Evolutionary conservation across 2,888 invertebrate genomes (phyloP).

Genomic region (Coenonympha glycerion): DNA sequence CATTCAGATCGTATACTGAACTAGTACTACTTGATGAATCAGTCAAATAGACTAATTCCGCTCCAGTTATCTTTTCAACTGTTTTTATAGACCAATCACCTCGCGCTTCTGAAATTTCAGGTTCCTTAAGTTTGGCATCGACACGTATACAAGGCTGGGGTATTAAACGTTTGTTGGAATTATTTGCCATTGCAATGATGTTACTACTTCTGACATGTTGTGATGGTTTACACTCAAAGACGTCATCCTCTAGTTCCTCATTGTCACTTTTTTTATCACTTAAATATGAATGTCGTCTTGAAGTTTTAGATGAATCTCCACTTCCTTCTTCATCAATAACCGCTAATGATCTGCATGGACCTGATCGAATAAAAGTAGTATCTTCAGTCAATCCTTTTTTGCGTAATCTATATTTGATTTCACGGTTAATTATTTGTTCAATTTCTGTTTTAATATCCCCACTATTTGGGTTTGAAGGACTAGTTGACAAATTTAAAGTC

Average conservation of each 20-base stretch:
- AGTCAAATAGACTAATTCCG: slow-evolving; percentile 82
- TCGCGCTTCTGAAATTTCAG: slow-evolving; percentile 75
- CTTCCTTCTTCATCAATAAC: slow-evolving; percentile 87
- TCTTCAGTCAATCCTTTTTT: slow-evolving; percentile 63
- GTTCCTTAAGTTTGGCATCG: slow-evolving; percentile 78
- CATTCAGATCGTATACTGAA: slow-evolving; percentile 73
- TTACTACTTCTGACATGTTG: background rate
- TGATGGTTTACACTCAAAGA: slow-evolving; percentile 55
- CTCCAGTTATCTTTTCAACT: slow-evolving; percentile 74
- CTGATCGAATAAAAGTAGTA: slow-evolving; percentile 58
- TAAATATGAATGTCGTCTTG: slow-evolving; percentile 72
- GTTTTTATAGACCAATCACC: slow-evolving; percentile 72
- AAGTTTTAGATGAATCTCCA: slow-evolving; percentile 77
- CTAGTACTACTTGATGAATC: slow-evolving; percentile 80
- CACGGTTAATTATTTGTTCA: slow-evolving; percentile 62
- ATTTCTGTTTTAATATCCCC: slow-evolving; percentile 66
- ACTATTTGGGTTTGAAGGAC: slow-evolving; percentile 54
- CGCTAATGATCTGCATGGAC: slow-evolving; percentile 81
- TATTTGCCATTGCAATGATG: slow-evolving; percentile 38
- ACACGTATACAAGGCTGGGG: slow-evolving; percentile 75
- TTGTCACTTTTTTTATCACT: slow-evolving; percentile 65
- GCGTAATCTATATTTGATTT: slow-evolving; percentile 59
- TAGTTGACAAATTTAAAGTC: slow-evolving; percentile 72
- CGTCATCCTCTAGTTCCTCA: slow-evolving; percentile 71
- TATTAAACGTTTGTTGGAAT: slow-evolving; percentile 49